Percentiles rank a stretch among this genome's conserved stretches.
phyloP scores from a whole-genome alignment of 2,113 vertebrate species.

The Poecilia latipinna region DNA sequence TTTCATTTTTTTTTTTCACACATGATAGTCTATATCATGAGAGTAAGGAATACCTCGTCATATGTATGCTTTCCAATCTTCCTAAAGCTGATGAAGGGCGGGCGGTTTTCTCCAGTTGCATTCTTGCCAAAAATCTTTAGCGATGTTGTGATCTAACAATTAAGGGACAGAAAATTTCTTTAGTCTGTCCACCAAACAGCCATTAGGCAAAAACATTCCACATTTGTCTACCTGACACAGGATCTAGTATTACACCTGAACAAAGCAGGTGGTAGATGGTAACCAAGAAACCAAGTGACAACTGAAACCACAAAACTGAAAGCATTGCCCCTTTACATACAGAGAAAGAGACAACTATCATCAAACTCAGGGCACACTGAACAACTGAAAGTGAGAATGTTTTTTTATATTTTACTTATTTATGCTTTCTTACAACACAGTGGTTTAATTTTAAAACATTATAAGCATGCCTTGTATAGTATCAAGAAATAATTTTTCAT shows the following conservation, averaged over 20 bases:
- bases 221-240: conserved; percentile 67
- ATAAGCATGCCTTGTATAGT: not conserved
- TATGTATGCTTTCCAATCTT: conserved; percentile 75
- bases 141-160: not conserved
- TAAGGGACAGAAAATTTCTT: conserved; percentile 14
- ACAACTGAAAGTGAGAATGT: not conserved
- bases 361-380: not conserved
- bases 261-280: conserved; percentile 48
- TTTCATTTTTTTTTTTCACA: not conserved
- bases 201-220: conserved; percentile 37
- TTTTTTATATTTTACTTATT: not conserved
- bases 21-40: not conserved
- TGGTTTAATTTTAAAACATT: not conserved
- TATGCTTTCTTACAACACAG: not conserved
- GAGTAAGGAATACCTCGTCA: conserved; percentile 75
- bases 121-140: conserved; percentile 23
- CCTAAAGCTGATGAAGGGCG: conserved; percentile 78
- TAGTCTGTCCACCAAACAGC: conserved; percentile 17
- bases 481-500: not conserved
- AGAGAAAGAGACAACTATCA: not conserved
- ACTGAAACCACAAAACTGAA: conserved; percentile 33
- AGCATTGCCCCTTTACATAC: conserved; percentile 2
- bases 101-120: conserved; percentile 63
- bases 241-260: conserved; percentile 64
- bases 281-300: conserved; percentile 68